phyloP scores from a whole-genome alignment of 2,113 vertebrate genomes.

The Rallus limicola region DNA sequence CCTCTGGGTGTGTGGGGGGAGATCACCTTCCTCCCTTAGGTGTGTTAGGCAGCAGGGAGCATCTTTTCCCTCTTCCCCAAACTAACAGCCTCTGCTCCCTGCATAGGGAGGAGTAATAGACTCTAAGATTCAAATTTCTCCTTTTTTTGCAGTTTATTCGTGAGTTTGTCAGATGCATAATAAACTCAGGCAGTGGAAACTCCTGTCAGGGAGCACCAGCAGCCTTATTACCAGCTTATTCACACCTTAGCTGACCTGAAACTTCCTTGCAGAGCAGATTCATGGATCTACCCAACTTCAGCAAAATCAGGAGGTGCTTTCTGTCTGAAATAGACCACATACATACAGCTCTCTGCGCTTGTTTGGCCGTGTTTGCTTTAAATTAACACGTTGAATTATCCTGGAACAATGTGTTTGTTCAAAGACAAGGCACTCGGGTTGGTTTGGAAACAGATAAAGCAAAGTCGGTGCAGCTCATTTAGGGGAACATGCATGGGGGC shows the following conservation, averaged over 20 bases:
- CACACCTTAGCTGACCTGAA: slow-evolving; percentile 25
- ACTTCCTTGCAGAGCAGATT: neutral
- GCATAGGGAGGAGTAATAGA: neutral
- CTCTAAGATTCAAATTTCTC: neutral
- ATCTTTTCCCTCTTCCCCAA: neutral
- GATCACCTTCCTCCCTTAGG: neutral
- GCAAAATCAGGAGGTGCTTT: neutral
- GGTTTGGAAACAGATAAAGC: neutral
- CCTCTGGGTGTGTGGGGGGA: neutral
- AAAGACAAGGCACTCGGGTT: neutral
- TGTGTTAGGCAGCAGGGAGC: neutral
- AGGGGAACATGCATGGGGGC: neutral
- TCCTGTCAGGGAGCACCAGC: neutral
- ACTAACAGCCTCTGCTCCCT: neutral
- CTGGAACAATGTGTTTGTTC: neutral
- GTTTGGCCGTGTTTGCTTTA: neutral
- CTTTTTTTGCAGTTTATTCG: rapidly evolving
- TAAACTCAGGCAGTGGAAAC: neutral
- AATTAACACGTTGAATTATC: neutral
- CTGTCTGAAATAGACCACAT: neutral
- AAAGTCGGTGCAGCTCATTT: rapidly evolving
- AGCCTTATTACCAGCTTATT: neutral
- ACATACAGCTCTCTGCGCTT: neutral
- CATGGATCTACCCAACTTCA: neutral
- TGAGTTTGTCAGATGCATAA: neutral